Evolutionary conservation across 2,888 invertebrate species (phyloP), one percentile per base, ranked within the genome.

Genomic region (Sarcophaga carnaria): DNA sequence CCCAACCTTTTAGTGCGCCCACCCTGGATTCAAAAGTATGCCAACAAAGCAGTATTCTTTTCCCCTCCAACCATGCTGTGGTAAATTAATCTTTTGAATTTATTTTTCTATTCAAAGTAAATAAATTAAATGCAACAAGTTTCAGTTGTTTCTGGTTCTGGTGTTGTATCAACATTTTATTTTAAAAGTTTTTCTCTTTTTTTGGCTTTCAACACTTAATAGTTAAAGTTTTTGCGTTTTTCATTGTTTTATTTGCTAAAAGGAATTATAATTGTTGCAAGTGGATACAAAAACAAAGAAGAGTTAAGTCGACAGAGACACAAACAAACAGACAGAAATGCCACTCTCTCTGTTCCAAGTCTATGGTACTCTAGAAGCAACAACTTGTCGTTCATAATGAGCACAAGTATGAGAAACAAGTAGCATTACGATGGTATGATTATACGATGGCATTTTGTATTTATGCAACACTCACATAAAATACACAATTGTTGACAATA

Each of bases 211-310:
- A 78, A 74, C 62, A 54, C 72, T 20, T 83, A 72, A 74, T 67
- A 54, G 72, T 20, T 72, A 83, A 83, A 78, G 77, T 77, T 82
- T 71, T 47, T 76, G 20, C 10, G 25, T 76, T 63, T 70, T 77
- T 60, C 64, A 66, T 71, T 82, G 63, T 77, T 71, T 47, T 76
- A 76, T 82, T 83, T 78, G 71, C 64, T 78, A 63, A 54, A 78
- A 78, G 78, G 77, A 80, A 80, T 86, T 86, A 86, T 86, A 83
- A 83, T 80, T 86, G 86, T 83, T 80, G 69, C 80, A 78, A 86
- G 86, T 86, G 80, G 77, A 74, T 37, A 1, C 37, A 6, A 80
- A 83, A 83, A 77, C 69, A 80, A 64, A 12, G 17, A 45, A 67
- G 59, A 86, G 77, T 80, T 86, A 63, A 83, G 78, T 8, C 71